Evolutionary conservation across 2,888 invertebrate species (phyloP).

Genomic region (Cataglyphis livida): DNA sequence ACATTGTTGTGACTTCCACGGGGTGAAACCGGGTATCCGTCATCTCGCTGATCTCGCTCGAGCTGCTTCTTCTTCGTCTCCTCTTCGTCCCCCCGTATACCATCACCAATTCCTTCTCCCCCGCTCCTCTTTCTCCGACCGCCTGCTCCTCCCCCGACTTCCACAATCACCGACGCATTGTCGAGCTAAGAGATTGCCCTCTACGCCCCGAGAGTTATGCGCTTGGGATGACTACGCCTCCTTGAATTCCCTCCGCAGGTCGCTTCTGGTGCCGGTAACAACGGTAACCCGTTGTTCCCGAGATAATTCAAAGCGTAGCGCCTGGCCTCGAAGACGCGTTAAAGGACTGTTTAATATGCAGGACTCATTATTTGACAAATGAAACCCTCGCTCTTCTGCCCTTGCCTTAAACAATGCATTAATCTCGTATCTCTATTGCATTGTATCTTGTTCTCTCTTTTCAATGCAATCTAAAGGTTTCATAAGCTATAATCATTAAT

Average conservation of each 20-base stretch:
- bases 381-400: constrained; percentile 26
- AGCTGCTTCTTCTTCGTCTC: constrained; percentile 52
- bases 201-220: constrained; percentile 71
- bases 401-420: constrained; percentile 16
- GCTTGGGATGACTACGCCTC: constrained; percentile 68
- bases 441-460: not conserved
- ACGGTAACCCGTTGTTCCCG: constrained; percentile 66
- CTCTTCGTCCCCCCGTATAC: constrained; percentile 5
- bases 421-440: constrained; percentile 15
- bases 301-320: constrained; percentile 24
- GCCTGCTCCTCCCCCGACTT: constrained; percentile 57
- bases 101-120: constrained; percentile 2
- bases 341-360: constrained; percentile 44
- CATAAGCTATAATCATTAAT: constrained; percentile 25
- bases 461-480: not conserved
- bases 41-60: constrained; percentile 75
- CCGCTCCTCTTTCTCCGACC: constrained; percentile 6
- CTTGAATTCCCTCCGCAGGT: constrained; percentile 55
- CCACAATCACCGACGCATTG: constrained; percentile 81
- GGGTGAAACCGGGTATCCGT: constrained; percentile 82
- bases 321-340: constrained; percentile 23
- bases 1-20: constrained; percentile 84
- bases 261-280: constrained; percentile 70
- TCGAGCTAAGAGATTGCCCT: constrained; percentile 79
- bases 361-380: constrained; percentile 42